phyloP scores from a whole-genome alignment of 2,888 invertebrate species.

The Chrysolina oricalcia region DNA sequence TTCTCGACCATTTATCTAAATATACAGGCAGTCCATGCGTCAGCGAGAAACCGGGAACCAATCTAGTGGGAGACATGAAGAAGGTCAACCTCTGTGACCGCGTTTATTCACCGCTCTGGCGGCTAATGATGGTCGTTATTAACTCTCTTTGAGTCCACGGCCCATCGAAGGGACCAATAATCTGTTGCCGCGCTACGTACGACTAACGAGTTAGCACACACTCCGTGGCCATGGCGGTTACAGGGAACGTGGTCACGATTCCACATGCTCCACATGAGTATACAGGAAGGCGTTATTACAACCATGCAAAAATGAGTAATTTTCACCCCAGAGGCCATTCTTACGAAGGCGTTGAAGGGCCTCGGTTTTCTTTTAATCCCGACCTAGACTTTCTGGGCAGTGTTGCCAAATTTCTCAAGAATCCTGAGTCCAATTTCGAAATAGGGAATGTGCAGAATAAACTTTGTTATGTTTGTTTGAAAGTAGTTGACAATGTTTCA shows the following conservation, averaged over 20 bases:
- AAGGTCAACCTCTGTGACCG: constrained; percentile 54
- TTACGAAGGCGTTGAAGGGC: too few species aligned
- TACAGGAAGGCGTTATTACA: neutral
- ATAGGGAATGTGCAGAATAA: too few species aligned
- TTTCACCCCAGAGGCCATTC: too few species aligned
- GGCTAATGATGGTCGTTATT: constrained; percentile 58
- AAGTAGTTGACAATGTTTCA: too few species aligned
- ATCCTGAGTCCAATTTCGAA: too few species aligned
- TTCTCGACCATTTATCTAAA: constrained; percentile 15
- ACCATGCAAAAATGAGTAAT: neutral
- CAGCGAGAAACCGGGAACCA: constrained; percentile 23
- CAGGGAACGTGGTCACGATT: neutral
- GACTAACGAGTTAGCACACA: constrained; percentile 34
- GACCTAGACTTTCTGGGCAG: too few species aligned
- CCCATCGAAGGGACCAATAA: constrained; percentile 54
- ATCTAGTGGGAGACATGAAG: constrained; percentile 44
- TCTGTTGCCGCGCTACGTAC: constrained; percentile 53
- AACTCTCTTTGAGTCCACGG: constrained; percentile 58
- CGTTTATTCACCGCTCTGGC: constrained; percentile 50
- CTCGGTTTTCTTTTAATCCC: too few species aligned
- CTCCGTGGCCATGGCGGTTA: constrained; percentile 26
- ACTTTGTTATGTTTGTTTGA: too few species aligned
- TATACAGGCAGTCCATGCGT: constrained; percentile 9
- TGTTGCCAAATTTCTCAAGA: too few species aligned
- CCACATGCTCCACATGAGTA: neutral